Conservation (phyloP, 2,113 vertebrate species). For the Genyomyrus donnyi region DNA sequence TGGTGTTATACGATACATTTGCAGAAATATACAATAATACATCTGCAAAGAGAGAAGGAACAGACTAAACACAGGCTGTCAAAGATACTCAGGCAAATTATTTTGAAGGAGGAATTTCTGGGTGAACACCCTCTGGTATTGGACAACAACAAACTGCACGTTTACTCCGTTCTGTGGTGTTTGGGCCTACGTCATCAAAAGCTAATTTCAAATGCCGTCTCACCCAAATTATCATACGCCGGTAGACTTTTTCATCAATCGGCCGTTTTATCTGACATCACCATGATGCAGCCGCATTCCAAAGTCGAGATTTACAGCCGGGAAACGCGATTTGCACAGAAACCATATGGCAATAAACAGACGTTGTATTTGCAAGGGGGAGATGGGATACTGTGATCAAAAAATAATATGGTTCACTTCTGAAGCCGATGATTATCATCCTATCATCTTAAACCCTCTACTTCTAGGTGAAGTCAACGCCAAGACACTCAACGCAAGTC, state of each 20-base stretch:
- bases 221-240: not conserved
- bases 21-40: not conserved
- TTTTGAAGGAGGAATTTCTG: not conserved
- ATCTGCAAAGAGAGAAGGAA: not conserved
- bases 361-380: slow-evolving; percentile 20
- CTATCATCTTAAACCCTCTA: slow-evolving; percentile 2
- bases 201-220: not conserved
- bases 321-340: slow-evolving; percentile 21
- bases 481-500: not conserved
- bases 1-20: not conserved
- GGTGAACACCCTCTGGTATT: not conserved
- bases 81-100: not conserved
- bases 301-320: slow-evolving; percentile 15
- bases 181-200: not conserved
- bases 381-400: slow-evolving; percentile 28
- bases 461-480: not conserved
- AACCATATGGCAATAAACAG: slow-evolving; percentile 24
- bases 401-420: slow-evolving; percentile 27
- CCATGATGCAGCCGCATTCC: slow-evolving; percentile 17
- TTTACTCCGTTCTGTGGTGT: not conserved
- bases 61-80: not conserved
- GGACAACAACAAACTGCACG: not conserved
- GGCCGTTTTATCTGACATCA: not conserved
- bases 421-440: slow-evolving; percentile 24
- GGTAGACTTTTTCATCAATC: not conserved